phyloP scores from a whole-genome alignment of 1,140 invertebrate species.

The Lycorma delicatula region DNA sequence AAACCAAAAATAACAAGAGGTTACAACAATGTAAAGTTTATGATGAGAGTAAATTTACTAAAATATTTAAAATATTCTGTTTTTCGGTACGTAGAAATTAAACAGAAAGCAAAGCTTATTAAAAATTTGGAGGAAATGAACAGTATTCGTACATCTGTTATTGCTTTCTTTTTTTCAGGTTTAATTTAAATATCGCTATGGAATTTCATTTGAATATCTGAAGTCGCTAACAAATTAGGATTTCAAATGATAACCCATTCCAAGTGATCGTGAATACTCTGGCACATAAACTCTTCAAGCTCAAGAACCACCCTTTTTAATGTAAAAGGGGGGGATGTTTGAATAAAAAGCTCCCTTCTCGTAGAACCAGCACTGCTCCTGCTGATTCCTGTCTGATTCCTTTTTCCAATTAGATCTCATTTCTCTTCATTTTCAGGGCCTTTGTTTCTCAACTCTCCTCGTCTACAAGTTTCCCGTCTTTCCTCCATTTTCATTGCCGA shows the following conservation, averaged over 20 bases:
- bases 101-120: too few species aligned
- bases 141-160: too few species aligned
- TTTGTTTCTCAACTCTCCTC: neutral
- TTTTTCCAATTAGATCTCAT: slow-evolving; percentile 6
- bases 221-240: slow-evolving; percentile 2
- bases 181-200: too few species aligned
- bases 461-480: neutral
- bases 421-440: slow-evolving; percentile 5
- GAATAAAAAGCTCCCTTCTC: slow-evolving; percentile 8
- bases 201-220: slow-evolving; percentile 3
- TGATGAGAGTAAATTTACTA: too few species aligned
- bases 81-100: too few species aligned
- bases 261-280: neutral
- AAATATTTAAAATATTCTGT: too few species aligned
- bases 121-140: too few species aligned
- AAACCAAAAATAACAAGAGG: too few species aligned
- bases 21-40: too few species aligned
- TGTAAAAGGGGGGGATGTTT: neutral
- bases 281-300: neutral
- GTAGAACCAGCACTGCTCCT: neutral
- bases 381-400: slow-evolving; percentile 6
- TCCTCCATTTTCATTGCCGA: neutral
- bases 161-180: too few species aligned
- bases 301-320: slow-evolving; percentile 1
- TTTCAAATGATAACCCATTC: slow-evolving; percentile 4